These are phyloP conservation scores for Slavum lentiscoides DNA, from an alignment of 2,888 invertebrate genomes.

Conservation along the genomic window DNA sequence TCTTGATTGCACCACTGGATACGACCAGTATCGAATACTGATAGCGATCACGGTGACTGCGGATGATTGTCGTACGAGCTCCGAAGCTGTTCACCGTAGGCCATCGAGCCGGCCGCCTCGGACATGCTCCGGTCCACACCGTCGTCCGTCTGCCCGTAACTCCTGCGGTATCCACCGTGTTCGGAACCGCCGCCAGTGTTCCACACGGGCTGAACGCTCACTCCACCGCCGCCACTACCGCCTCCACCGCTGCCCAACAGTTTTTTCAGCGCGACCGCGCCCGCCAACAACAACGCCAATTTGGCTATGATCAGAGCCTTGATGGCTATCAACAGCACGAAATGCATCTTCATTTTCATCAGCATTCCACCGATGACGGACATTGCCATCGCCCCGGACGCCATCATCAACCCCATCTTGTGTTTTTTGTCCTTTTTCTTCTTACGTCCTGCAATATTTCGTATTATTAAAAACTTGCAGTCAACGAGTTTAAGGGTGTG, in stretches of 20 bases:
- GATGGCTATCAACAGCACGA: constrained; percentile 15
- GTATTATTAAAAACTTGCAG: too few relatives aligned
- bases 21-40: too few relatives aligned
- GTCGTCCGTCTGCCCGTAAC: constrained; percentile 36
- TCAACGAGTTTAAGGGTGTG: too few relatives aligned
- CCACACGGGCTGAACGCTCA: constrained; percentile 54
- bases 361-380: constrained; percentile 64
- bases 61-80: not conserved
- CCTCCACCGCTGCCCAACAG: constrained; percentile 68
- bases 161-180: constrained; percentile 42
- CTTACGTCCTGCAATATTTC: constrained; percentile 62
- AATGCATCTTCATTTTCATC: constrained; percentile 69
- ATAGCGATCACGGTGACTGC: too few relatives aligned
- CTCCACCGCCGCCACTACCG: constrained; percentile 58
- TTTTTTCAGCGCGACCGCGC: constrained; percentile 73
- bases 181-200: constrained; percentile 54
- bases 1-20: too few relatives aligned
- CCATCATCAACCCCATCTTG: constrained; percentile 66
- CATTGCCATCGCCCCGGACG: constrained; percentile 61
- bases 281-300: constrained; percentile 71
- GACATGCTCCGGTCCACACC: not conserved
- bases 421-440: constrained; percentile 61
- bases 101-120: not conserved
- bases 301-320: constrained; percentile 62
- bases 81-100: constrained; percentile 10